Evolutionary conservation across 2,888 invertebrate species (phyloP), one percentile per base, ranked within the genome.

Genomic region (Pomacea canaliculata): DNA sequence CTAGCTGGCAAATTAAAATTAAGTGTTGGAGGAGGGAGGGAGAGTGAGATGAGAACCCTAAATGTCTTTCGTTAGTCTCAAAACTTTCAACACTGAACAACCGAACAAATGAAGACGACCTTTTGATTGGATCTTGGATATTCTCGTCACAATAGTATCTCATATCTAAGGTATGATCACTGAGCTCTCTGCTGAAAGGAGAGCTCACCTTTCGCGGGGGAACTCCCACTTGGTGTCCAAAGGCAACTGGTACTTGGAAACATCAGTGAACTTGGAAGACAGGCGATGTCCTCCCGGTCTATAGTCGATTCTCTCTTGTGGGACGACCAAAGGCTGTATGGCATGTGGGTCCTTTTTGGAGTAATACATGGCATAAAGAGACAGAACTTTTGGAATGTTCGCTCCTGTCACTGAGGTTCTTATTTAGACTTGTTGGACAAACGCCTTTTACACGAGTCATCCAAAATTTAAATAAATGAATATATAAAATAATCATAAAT

Each of bases 201-300:
- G 51, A 16, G 2, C 85, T 81, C 80, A 91, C 77, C 94, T 93
- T 76, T 95, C 95, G 73, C 98, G 92, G 0, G 95, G 93, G 82
- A 98, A 94, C 91, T 99, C 99, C 98, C 98, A 99, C 83, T 95
- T 95, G 0, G 95, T 94, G 90, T 99, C 99, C 85, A 97, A 93
- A 0, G 98, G 98, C 19, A 99, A 93, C 89, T 99, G 98, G 89
- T 99, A 99, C 88, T 98, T 98, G 0, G 96, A 96, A 51, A 90
- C 80, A 81, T 88, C 83, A 0, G 92, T 90, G 59, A 91, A 80
- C 71, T 92, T 91, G 0, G 91, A 91, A 12, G 90, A 90, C 37
- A 90, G 84, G 13, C 91, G 80, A 23, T 87, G 84, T 27, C 90
- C 78, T 9, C 85, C 83, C n/a, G 93, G 76, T 23, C 68, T 71